A percentile compares a stretch with the other conserved stretches of the same genome.
Conservation (phyloP, 2,888 invertebrate genomes). For the Pseudeuparius sepicola region DNA sequence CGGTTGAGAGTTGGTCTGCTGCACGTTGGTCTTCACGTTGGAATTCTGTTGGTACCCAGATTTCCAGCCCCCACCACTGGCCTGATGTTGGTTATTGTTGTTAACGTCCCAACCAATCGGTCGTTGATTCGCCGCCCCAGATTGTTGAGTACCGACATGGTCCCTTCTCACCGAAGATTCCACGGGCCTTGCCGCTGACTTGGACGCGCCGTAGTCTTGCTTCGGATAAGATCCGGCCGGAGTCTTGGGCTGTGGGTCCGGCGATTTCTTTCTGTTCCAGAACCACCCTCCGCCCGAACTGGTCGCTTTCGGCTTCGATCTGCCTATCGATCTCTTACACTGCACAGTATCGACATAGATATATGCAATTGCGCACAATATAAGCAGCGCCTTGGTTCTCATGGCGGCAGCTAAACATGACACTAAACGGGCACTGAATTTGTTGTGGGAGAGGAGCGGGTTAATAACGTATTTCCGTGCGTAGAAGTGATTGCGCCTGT, state of each 20-base stretch:
- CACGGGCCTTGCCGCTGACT: slow-evolving; percentile 4
- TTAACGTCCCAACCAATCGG: slow-evolving; percentile 20
- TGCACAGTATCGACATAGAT: slow-evolving; percentile 1
- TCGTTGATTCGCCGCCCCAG: slow-evolving; percentile 2
- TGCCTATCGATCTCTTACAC: background rate
- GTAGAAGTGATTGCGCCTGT: too few relatives aligned
- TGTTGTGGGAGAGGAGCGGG: too few relatives aligned
- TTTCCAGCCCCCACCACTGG: slow-evolving; percentile 10
- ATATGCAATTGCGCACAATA: background rate
- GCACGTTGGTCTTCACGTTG: too few relatives aligned
- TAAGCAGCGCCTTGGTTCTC: background rate
- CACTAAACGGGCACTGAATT: too few relatives aligned
- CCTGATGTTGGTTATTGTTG: slow-evolving; percentile 6
- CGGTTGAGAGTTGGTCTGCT: too few relatives aligned
- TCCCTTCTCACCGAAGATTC: slow-evolving; percentile 15
- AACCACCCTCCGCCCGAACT: background rate
- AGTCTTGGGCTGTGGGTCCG: background rate
- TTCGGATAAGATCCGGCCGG: background rate
- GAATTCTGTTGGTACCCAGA: slow-evolving; percentile 16
- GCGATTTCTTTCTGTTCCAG: slow-evolving; percentile 2
- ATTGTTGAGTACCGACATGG: slow-evolving; percentile 13
- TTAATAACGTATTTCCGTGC: too few relatives aligned
- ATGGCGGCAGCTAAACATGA: too few relatives aligned
- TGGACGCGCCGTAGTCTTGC: slow-evolving; percentile 3
- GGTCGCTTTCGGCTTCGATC: background rate